Evolutionary conservation across 1,140 invertebrate genomes (phyloP), one percentile per base, ranked within the genome.

Genomic region (Rhagoletis pomonella): DNA sequence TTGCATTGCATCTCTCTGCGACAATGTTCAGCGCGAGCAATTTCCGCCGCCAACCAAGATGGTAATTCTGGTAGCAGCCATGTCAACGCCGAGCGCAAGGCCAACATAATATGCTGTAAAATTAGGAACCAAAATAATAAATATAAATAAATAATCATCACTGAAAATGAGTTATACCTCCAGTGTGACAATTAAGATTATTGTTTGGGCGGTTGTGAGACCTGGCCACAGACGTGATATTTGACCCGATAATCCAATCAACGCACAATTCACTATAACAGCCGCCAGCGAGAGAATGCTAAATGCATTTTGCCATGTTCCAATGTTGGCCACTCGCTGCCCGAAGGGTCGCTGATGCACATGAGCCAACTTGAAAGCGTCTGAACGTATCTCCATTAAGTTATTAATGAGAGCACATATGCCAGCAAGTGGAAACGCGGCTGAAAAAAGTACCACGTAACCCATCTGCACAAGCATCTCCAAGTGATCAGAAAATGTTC

Each of bases 401-500:
- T 99, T 99, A 93, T 99, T 99, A 2, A 98, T 93, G 39, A 99
- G 94, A 7, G 98, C 98, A 93, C 97, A 99, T 58, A 99, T 91
- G 0, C 97, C 98, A 17, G 98, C 98, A 89, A 99, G 94, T 0
- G 98, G 98, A 93, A 99, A 99, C 0, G 98, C 98, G 17, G 98
- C 97, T 0, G 98, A 99, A 93, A 99, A 99, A 10, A 99, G 94
- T 87, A 99, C 97, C 50, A 99, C 98, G 94, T 99, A 99, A 60
- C 98, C 98, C 91, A 99, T 96, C 92, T 99, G 98, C 17, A 99
- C 98, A 86, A 99, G 96, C 97, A 99, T 98, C 94, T 99, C 99
- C 88, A 99, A 94, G 92, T 99, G 99, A 93, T 99, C 99, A 29
- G 98, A 97, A 94, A 99, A 98, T 0, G 98, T 98, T 62, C 98